These are phyloP conservation scores for Bradysia coprophila DNA, from an alignment of 1,140 invertebrate genomes.

Conservation along the genomic window DNA sequence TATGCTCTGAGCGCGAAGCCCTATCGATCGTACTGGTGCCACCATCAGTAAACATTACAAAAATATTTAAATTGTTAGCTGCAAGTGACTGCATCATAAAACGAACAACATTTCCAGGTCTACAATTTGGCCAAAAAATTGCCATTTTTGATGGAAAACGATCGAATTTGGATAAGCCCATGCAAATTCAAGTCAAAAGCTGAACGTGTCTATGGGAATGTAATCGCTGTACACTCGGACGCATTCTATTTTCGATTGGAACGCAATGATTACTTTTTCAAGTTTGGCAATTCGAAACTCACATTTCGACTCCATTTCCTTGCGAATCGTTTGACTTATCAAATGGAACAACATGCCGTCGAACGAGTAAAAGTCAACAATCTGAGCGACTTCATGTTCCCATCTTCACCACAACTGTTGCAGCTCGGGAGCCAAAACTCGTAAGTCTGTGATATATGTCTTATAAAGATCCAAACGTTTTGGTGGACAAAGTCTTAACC, in stretches of 20 bases:
- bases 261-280: background rate
- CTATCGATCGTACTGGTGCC: no score
- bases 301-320: background rate
- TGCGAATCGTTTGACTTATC: background rate
- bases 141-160: background rate
- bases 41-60: no score
- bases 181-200: background rate
- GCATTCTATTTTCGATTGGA: background rate
- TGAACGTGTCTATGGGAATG: background rate
- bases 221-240: background rate
- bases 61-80: no score
- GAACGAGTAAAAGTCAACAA: background rate
- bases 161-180: background rate
- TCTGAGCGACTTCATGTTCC: background rate
- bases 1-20: no score
- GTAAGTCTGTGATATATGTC: background rate
- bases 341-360: background rate
- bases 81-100: no score
- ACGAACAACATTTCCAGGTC: no score
- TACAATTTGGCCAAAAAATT: no score
- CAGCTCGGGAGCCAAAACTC: no score
- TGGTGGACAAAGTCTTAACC: background rate
- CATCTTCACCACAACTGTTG: no score
- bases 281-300: no score
- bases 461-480: background rate